phyloP scores from a whole-genome alignment of 2,113 vertebrate genomes.

The Vulpes ferrilata region DNA sequence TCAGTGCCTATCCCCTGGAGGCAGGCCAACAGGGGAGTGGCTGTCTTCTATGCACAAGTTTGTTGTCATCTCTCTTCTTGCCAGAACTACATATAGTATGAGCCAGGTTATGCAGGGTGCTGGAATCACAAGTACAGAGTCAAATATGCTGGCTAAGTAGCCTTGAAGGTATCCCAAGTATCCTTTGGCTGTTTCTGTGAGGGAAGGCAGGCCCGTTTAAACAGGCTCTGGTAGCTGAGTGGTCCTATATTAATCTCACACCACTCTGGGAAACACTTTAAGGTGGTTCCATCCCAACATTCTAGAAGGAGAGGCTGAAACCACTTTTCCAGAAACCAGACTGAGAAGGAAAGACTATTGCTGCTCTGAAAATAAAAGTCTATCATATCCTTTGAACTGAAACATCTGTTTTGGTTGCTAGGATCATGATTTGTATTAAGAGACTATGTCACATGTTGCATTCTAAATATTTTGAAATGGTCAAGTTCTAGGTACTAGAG shows the following conservation, averaged over 20 bases:
- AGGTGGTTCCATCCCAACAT: neutral
- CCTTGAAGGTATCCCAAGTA: neutral
- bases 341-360: neutral
- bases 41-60: neutral
- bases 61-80: neutral
- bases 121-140: neutral
- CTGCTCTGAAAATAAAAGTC: neutral
- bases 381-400: neutral
- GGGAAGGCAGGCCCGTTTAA: neutral
- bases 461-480: constrained; percentile 18
- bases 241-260: neutral
- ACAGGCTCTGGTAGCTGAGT: neutral
- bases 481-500: neutral
- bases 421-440: neutral
- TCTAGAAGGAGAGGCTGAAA: neutral
- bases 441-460: neutral
- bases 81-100: neutral
- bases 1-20: neutral
- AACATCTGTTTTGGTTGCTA: neutral
- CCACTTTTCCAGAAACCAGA: neutral
- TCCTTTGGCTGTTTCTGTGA: neutral
- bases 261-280: neutral
- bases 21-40: neutral
- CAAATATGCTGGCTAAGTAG: neutral
- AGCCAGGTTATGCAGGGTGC: neutral